These are phyloP conservation scores for Lysiphlebus fabarum DNA, from an alignment of 1,140 invertebrate species.

Conservation along the genomic window DNA sequence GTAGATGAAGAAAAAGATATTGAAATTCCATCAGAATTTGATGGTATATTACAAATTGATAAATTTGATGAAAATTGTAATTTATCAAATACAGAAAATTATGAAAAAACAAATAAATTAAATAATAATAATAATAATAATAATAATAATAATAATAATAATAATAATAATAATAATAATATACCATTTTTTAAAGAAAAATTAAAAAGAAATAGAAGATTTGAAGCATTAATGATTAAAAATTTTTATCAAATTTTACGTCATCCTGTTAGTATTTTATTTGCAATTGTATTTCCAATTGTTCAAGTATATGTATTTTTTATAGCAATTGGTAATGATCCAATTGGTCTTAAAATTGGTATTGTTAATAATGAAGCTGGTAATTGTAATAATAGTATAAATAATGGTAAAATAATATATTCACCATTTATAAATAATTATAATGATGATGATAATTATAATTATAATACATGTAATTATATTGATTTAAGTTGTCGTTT, in stretches of 20 bases:
- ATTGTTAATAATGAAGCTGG: conserved; percentile 72
- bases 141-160: neutral
- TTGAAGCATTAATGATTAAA: conserved; percentile 60
- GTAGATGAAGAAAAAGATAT: conserved; percentile 18
- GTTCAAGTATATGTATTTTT: conserved; percentile 79
- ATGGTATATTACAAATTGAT: conserved; percentile 39
- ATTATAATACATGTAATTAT: conserved; percentile 51
- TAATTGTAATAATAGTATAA: conserved; percentile 43
- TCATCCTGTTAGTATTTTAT: conserved; percentile 69
- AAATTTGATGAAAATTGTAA: conserved; percentile 8
- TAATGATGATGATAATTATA: conserved; percentile 19
- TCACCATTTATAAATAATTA: neutral
- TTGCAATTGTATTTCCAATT: conserved; percentile 78
- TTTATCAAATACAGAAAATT: neutral
- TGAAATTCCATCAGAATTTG: conserved; percentile 32
- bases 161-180: neutral
- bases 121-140: conserved; percentile 11
- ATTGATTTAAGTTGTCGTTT: conserved; percentile 61
- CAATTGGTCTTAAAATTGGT: conserved; percentile 67
- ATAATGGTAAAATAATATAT: conserved; percentile 39
- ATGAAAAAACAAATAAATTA: conserved; percentile 25
- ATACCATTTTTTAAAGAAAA: conserved; percentile 17
- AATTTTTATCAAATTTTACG: conserved; percentile 64
- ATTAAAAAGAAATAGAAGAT: conserved; percentile 7
- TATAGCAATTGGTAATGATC: conserved; percentile 74